Percentiles rank a stretch among this genome's conserved stretches.
These are phyloP conservation scores for Circaetus gallicus DNA, from an alignment of 2,113 vertebrate genomes.

Conservation along the genomic window DNA sequence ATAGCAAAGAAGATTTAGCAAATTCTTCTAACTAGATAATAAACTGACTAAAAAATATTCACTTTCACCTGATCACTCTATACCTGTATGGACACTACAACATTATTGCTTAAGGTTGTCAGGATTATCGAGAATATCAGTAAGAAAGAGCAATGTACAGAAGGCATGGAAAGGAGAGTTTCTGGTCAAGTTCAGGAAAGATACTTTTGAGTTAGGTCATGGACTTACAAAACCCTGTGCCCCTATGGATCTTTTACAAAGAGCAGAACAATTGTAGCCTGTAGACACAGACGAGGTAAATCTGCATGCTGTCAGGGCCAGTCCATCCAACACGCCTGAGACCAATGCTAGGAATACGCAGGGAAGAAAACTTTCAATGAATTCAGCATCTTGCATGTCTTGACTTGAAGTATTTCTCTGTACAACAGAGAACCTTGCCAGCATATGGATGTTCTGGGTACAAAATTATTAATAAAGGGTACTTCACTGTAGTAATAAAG, in stretches of 20 bases:
- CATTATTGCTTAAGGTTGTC: background rate
- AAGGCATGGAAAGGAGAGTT: background rate
- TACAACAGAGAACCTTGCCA: background rate
- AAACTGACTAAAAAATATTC: background rate
- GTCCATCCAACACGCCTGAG: background rate
- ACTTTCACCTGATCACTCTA: background rate
- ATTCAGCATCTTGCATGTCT: background rate
- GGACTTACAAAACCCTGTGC: background rate
- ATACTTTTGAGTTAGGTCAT: background rate
- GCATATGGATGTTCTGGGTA: background rate
- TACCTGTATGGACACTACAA: background rate
- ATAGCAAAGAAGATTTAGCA: background rate
- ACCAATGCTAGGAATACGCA: background rate
- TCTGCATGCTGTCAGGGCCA: background rate
- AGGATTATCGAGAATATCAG: background rate
- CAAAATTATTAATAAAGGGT: background rate
- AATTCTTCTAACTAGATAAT: background rate
- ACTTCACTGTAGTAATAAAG: background rate
- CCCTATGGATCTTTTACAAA: rapidly evolving
- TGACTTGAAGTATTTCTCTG: background rate
- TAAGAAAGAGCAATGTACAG: background rate
- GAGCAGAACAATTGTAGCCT: background rate
- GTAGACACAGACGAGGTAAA: background rate
- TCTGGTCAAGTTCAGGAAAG: background rate
- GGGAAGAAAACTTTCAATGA: background rate